Evolutionary conservation across 2,888 invertebrate species (phyloP).

Genomic region (Apodemia mormo): DNA sequence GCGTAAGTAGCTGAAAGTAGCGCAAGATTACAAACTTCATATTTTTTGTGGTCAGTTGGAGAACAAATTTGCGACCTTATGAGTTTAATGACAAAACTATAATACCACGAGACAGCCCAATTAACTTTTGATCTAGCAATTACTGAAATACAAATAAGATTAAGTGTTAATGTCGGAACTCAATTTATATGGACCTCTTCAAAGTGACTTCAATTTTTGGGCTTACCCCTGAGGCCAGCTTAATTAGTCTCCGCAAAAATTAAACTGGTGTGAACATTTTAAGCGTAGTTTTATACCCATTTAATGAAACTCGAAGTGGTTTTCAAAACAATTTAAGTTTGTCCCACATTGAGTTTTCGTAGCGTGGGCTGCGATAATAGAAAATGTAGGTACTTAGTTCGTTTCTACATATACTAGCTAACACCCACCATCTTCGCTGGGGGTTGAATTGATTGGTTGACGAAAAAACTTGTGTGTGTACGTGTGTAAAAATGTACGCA

Average conservation of each 20-base stretch:
- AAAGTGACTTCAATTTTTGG: neutral
- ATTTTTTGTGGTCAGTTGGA: too few relatives aligned
- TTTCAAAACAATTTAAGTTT: slow-evolving; percentile 1
- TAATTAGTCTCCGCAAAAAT: neutral
- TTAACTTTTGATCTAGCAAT: neutral
- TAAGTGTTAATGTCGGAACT: neutral
- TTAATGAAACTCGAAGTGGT: neutral
- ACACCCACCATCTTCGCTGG: too few relatives aligned
- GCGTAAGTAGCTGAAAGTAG: too few relatives aligned
- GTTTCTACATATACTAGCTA: too few relatives aligned
- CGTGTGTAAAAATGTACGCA: too few relatives aligned
- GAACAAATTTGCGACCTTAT: too few relatives aligned
- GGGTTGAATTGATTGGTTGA: too few relatives aligned
- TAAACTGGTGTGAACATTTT: neutral
- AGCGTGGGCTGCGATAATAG: neutral
- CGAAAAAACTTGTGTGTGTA: too few relatives aligned
- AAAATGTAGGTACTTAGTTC: neutral
- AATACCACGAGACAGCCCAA: too few relatives aligned
- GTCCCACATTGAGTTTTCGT: neutral
- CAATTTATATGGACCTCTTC: neutral
- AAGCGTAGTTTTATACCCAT: neutral
- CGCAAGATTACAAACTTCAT: too few relatives aligned
- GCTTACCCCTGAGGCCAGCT: neutral
- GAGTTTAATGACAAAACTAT: too few relatives aligned
- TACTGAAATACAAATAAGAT: neutral